Percentiles rank a stretch among this genome's conserved stretches.
Evolutionary conservation across 1,140 invertebrate genomes (phyloP).

Genomic region (Spodoptera litura): DNA sequence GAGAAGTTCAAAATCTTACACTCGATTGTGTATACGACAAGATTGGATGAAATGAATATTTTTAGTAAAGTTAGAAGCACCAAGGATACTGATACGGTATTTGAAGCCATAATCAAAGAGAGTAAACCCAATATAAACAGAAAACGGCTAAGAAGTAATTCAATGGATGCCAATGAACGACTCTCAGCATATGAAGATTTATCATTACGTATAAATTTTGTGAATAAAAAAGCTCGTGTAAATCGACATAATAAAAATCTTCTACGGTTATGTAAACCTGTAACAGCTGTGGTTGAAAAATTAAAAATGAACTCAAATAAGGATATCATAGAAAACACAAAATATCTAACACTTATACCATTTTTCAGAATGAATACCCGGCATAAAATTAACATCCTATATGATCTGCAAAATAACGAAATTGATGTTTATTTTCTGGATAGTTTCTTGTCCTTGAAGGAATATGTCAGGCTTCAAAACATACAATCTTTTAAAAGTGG

Average conservation of each 20-base stretch:
- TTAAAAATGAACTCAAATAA: too few relatives aligned
- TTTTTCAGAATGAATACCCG: too few relatives aligned
- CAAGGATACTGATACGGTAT: neutral
- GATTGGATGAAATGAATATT: slow-evolving; percentile 11
- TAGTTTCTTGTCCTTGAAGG: neutral
- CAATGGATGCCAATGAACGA: neutral
- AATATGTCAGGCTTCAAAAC: neutral
- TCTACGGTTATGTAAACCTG: neutral
- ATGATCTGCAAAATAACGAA: slow-evolving; percentile 10
- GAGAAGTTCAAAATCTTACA: too few relatives aligned
- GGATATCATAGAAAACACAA: neutral
- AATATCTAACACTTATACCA: too few relatives aligned
- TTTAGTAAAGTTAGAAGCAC: neutral
- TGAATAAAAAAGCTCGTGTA: neutral
- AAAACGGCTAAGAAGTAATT: neutral
- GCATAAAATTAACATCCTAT: neutral
- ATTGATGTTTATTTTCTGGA: neutral
- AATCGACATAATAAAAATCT: neutral
- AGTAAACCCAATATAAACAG: slow-evolving; percentile 3
- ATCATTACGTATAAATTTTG: neutral
- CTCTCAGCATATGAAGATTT: neutral
- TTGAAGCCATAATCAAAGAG: neutral
- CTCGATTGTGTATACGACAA: slow-evolving; percentile 19
- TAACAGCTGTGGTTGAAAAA: neutral
- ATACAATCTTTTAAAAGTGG: too few relatives aligned